Evolutionary conservation across 2,113 vertebrate genomes (phyloP), one percentile per base, ranked within the genome.

Genomic region (Numida meleagris): DNA sequence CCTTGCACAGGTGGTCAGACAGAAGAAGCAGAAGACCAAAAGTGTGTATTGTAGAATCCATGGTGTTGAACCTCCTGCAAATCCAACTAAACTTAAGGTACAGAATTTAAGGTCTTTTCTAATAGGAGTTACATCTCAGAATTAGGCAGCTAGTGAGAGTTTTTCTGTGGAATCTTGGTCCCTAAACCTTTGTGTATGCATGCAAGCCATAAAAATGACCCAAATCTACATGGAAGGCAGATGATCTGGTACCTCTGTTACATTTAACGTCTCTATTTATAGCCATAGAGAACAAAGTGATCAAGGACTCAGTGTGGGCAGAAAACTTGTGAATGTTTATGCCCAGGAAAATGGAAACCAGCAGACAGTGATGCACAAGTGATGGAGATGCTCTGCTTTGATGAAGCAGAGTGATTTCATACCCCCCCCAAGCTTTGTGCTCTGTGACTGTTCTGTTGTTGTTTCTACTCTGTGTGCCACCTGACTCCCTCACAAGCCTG

Each of bases 21-120:
- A 58, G 50, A 71, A 55, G 40, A 79, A 88, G 67, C 34, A 38
- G 38, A 38, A 88, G 31, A 74, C 57, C 20, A 48, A 20, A 86
- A 31, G 46, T 15, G 18, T 46, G 24, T 36, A 42, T 88, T 90
- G 46, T 10, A 42, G 45, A 74, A 59, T 66, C 40, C 15, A 63
- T 53, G 67, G 12, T 38, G 33, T 23, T 80, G 50, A 82, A 43
- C 7, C 14, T 82, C 42, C 27, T 77, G 21, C 51, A 77, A 77
- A 88, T 59, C 50, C 46, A 90, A 14, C 34, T 58, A 75, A 95
- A 72, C 43, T 43, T 48, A 61, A 78, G 63, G 38, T 67, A 82
- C 29, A 84, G 34, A 67, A 77, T 43, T 23, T 65, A 87, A 40
- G 15, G 12, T 53, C 24, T 73, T 70, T 58, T 82, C 36, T 58